Conservation (phyloP, 2,113 vertebrate genomes). For the Ophthalmolycus amberensis region DNA sequence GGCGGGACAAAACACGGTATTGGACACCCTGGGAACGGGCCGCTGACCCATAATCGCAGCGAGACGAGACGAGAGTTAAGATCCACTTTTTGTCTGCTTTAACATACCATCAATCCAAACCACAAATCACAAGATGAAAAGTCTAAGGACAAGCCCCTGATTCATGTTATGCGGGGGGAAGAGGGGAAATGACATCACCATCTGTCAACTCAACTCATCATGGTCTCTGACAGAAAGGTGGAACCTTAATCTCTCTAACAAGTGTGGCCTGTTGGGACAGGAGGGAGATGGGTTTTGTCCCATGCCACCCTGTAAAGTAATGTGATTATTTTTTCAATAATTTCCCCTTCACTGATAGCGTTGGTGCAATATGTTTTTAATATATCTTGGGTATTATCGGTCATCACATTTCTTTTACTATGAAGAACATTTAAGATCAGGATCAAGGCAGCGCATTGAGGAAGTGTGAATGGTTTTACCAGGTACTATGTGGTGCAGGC, state of each 20-base stretch:
- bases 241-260: no score
- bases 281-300: background rate
- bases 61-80: no score
- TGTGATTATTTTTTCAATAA: background rate
- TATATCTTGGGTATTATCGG: background rate
- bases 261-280: background rate
- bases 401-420: background rate
- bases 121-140: no score
- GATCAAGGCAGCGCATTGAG: background rate
- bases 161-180: no score
- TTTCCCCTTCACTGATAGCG: background rate
- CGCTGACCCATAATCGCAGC: no score
- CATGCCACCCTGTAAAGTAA: background rate
- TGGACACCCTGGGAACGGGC: background rate
- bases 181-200: no score
- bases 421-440: background rate
- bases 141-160: no score
- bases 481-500: slow-evolving; percentile 83
- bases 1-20: background rate
- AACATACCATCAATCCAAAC: no score
- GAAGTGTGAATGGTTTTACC: slow-evolving; percentile 59
- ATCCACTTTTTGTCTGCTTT: no score
- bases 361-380: background rate
- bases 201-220: no score
- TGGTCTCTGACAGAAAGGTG: no score